Conservation (phyloP, 2,888 invertebrate genomes). For the Drosophila longiperda region DNA sequence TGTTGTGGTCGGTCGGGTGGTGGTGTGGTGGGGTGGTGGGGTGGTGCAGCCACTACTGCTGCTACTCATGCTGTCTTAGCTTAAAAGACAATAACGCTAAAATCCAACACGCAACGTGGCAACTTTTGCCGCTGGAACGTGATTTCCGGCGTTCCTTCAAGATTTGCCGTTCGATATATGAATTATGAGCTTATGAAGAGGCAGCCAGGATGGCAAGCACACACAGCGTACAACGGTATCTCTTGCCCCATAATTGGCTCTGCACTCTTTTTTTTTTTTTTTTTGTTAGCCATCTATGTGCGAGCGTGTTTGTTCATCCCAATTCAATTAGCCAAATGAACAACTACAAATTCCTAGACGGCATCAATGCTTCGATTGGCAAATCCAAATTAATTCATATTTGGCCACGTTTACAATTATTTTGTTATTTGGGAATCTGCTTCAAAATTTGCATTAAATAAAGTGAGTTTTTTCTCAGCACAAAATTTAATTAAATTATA, state of each 20-base stretch:
- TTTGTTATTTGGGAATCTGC: neutral
- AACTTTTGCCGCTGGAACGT: slow-evolving; percentile 78
- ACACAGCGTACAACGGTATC: slow-evolving; percentile 46
- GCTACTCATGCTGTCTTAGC: slow-evolving; percentile 58
- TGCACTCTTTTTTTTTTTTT: slow-evolving; percentile 21
- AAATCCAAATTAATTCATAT: neutral
- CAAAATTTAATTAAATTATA: no score
- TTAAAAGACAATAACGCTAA: slow-evolving; percentile 71
- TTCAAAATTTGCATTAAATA: neutral
- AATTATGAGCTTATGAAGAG: slow-evolving; percentile 63
- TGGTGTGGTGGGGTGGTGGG: neutral
- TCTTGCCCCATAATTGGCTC: slow-evolving; percentile 47
- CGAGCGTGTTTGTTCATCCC: slow-evolving; percentile 64
- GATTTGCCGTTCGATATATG: slow-evolving; percentile 77
- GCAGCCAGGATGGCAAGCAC: slow-evolving; percentile 25
- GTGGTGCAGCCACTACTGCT: slow-evolving; percentile 6
- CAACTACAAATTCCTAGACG: slow-evolving; percentile 6
- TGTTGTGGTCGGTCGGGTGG: slow-evolving; percentile 68
- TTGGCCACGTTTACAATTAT: neutral
- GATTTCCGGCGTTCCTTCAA: slow-evolving; percentile 77
- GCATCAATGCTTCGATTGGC: neutral
- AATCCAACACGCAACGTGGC: slow-evolving; percentile 69
- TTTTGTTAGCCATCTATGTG: slow-evolving; percentile 2
- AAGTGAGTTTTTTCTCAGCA: neutral
- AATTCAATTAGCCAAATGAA: slow-evolving; percentile 72